Evolutionary conservation across 2,888 invertebrate genomes (phyloP).

Genomic region (Dexiosoma caninum): DNA sequence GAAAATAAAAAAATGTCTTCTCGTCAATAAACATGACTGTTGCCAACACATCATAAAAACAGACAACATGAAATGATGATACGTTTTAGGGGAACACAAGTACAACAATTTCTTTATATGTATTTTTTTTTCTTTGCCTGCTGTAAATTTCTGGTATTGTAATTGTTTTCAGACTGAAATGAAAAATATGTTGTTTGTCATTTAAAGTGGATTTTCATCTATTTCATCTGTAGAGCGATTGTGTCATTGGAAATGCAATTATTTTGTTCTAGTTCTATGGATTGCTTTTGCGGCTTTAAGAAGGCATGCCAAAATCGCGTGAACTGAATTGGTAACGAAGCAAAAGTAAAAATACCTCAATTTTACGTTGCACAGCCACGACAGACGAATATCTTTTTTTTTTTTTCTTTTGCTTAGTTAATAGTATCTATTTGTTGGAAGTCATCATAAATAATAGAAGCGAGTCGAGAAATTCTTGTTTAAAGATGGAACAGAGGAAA

Average conservation of each 20-base stretch:
- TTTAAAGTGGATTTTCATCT: conserved; percentile 48
- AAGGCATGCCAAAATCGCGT: conserved; percentile 31
- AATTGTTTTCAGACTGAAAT: conserved; percentile 27
- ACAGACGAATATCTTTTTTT: background rate
- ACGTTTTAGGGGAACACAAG: conserved; percentile 11
- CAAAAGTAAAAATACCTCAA: background rate
- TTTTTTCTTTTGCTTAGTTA: background rate
- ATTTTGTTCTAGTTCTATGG: conserved; percentile 44
- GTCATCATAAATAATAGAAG: conserved; percentile 30
- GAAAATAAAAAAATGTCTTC: conserved; percentile 7
- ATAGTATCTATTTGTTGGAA: background rate
- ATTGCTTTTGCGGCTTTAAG: conserved; percentile 26
- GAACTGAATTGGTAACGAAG: conserved; percentile 36
- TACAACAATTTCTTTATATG: background rate
- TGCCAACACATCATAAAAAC: conserved; percentile 53
- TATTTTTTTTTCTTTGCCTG: background rate
- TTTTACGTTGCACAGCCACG: background rate
- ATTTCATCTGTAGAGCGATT: conserved; percentile 23
- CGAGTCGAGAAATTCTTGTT: conserved; percentile 24
- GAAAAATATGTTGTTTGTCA: conserved; percentile 45
- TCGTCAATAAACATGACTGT: conserved; percentile 48
- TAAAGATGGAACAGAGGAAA: background rate
- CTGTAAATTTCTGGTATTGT: conserved; percentile 28
- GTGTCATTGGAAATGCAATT: conserved; percentile 48
- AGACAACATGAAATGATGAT: background rate